Conservation (phyloP, 1,140 invertebrate genomes). For the Drosophila pseudoobscura region DNA sequence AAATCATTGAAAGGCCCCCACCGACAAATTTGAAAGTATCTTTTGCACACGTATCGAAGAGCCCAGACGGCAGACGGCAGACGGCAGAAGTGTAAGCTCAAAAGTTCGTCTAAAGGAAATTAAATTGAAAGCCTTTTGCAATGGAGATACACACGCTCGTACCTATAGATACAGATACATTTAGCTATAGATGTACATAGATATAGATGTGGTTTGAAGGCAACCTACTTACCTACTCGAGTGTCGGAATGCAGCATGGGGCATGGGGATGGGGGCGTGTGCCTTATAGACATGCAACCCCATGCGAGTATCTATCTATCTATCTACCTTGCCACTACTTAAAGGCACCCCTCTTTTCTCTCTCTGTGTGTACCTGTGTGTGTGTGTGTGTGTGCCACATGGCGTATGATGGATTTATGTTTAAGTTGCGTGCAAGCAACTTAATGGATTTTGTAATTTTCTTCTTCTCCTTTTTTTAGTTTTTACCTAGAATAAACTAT, state of each 20-base stretch:
- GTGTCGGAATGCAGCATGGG: conserved; percentile 72
- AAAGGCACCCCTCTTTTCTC: conserved; percentile 31
- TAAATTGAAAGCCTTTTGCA: conserved; percentile 72
- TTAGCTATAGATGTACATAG: conserved; percentile 2
- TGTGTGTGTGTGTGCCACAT: conserved; percentile 65
- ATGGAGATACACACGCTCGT: neutral
- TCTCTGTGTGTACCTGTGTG: conserved; percentile 18
- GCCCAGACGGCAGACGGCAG: neutral
- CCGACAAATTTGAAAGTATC: conserved; percentile 39
- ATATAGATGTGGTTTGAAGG: conserved; percentile 34
- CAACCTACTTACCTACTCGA: conserved; percentile 80
- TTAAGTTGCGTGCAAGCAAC: conserved; percentile 82
- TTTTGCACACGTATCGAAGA: no score
- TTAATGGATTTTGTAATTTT: conserved; percentile 82
- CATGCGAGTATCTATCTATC: conserved; percentile 42
- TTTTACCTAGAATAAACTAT: conserved; percentile 58
- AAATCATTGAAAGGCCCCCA: conserved; percentile 28
- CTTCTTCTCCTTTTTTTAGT: conserved; percentile 27
- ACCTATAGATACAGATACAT: neutral
- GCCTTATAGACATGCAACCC: conserved; percentile 13
- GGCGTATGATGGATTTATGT: conserved; percentile 82
- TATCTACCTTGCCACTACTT: conserved; percentile 12
- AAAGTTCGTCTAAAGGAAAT: conserved; percentile 63
- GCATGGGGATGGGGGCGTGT: conserved; percentile 25
- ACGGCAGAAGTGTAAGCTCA: conserved; percentile 60